Conservation (phyloP, 2,888 invertebrate genomes). For the Habrosyne pyritoides region DNA sequence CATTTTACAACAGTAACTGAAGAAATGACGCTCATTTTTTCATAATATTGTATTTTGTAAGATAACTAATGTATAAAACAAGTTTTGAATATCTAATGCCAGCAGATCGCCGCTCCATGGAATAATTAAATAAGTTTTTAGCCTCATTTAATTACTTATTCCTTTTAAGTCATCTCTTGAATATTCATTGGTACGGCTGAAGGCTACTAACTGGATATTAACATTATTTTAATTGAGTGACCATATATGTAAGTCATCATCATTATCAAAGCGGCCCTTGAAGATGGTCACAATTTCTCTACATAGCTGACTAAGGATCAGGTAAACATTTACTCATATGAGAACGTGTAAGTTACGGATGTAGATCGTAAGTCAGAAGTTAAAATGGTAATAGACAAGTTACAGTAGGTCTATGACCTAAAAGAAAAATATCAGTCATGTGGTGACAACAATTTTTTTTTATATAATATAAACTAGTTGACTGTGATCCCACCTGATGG, state of each 20-base stretch:
- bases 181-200: slow-evolving; percentile 61
- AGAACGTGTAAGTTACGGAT: too few relatives aligned
- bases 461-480: too few relatives aligned
- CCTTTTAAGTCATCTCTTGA: slow-evolving; percentile 64
- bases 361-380: too few relatives aligned
- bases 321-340: too few relatives aligned
- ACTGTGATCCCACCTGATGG: too few relatives aligned
- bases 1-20: not conserved
- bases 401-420: too few relatives aligned
- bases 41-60: not conserved
- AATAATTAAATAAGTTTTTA: slow-evolving; percentile 78
- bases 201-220: slow-evolving; percentile 35
- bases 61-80: slow-evolving; percentile 65
- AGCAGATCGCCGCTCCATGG: slow-evolving; percentile 49
- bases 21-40: not conserved
- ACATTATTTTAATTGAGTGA: slow-evolving; percentile 33
- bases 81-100: slow-evolving; percentile 72
- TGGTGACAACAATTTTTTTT: too few relatives aligned
- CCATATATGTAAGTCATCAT: slow-evolving; percentile 14
- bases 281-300: too few relatives aligned
- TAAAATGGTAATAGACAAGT: too few relatives aligned
- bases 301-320: too few relatives aligned
- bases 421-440: too few relatives aligned
- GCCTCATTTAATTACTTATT: slow-evolving; percentile 70
- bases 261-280: not conserved